Evolutionary conservation across 2,888 invertebrate species (phyloP).

Genomic region (Petrolisthes cinctipes): DNA sequence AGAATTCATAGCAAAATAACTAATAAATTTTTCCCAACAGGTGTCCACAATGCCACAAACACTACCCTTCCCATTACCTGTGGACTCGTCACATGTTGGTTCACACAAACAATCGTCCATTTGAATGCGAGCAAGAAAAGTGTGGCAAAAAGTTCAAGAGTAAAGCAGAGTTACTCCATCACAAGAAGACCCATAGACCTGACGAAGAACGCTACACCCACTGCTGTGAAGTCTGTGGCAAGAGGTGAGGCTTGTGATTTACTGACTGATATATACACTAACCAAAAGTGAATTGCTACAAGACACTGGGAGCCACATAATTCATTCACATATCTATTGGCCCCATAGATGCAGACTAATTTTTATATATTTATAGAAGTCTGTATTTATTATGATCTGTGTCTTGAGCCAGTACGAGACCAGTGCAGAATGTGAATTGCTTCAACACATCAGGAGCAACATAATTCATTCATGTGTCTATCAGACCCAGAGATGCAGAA

Average conservation of each 20-base stretch:
- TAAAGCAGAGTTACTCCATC: slow-evolving; percentile 38
- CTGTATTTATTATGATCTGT: too few relatives aligned
- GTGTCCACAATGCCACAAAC: slow-evolving; percentile 52
- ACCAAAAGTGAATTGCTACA: too few relatives aligned
- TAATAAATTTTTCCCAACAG: slow-evolving; percentile 7
- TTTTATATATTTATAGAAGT: too few relatives aligned
- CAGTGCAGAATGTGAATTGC: too few relatives aligned
- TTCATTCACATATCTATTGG: too few relatives aligned
- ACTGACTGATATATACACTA: too few relatives aligned
- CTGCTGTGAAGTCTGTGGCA: slow-evolving; percentile 59
- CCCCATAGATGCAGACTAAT: too few relatives aligned
- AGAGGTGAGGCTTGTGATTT: slow-evolving; percentile 32
- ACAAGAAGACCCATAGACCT: slow-evolving; percentile 47
- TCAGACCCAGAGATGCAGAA: too few relatives aligned
- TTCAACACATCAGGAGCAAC: too few relatives aligned
- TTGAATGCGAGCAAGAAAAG: slow-evolving; percentile 35
- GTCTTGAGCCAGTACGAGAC: too few relatives aligned
- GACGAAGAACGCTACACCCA: slow-evolving; percentile 56
- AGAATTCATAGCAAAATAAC: background rate
- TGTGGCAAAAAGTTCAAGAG: slow-evolving; percentile 58
- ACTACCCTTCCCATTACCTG: slow-evolving; percentile 48
- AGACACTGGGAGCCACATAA: too few relatives aligned
- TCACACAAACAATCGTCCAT: slow-evolving; percentile 48
- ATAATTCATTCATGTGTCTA: too few relatives aligned
- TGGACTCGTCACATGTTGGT: slow-evolving; percentile 59